phyloP scores from a whole-genome alignment of 2,113 vertebrate species.

The Prionailurus viverrinus region DNA sequence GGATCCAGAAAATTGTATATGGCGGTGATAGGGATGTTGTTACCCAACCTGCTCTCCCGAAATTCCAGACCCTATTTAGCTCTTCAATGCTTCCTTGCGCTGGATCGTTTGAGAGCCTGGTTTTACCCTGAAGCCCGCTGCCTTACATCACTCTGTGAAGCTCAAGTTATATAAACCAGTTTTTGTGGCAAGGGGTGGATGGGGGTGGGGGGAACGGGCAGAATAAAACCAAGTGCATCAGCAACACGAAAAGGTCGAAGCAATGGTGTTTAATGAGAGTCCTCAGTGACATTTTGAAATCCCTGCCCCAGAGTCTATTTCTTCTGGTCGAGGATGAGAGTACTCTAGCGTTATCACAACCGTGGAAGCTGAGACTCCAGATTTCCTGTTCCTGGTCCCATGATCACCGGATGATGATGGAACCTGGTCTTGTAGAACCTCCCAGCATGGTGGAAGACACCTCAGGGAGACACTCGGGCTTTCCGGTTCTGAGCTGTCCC shows the following conservation, averaged over 20 bases:
- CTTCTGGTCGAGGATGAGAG: background rate
- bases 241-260: background rate
- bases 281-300: background rate
- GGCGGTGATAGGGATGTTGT: background rate
- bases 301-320: background rate
- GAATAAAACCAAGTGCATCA: no score
- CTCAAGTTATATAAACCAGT: background rate
- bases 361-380: background rate
- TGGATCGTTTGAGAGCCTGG: background rate
- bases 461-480: fast-evolving
- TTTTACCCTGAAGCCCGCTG: background rate
- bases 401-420: background rate
- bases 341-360: fast-evolving
- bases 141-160: background rate
- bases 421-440: background rate
- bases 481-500: no score
- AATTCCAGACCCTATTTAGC: background rate
- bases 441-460: fast-evolving
- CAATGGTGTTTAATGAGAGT: fast-evolving
- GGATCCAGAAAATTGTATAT: background rate
- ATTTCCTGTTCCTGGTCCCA: no score
- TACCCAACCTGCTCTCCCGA: background rate
- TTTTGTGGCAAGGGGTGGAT: fast-evolving
- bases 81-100: background rate
- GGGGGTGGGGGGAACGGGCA: fast-evolving